Evolutionary conservation across 2,113 vertebrate genomes (phyloP), one percentile per base, ranked within the genome.

Genomic region (Cyphomyrus discorhynchus): DNA sequence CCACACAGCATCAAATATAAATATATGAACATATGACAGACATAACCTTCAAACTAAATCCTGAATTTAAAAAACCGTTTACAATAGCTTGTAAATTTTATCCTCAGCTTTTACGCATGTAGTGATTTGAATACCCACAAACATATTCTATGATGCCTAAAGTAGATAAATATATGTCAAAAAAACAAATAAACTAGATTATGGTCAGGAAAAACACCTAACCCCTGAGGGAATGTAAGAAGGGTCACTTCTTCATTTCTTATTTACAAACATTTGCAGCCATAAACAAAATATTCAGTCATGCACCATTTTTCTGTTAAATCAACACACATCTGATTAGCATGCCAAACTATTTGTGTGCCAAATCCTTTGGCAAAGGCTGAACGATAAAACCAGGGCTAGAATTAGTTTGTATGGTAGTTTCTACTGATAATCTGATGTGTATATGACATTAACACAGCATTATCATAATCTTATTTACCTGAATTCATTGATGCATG

Each of bases 41-140:
- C 58, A 21, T 31, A 84, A 13, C n/a, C 46, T 66, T 70, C 27
- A n/a, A 82, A 31, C 17, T 24, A 42, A 86, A 46, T 52, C 58
- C 24, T 86, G 47, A n/a, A 89, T 82, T 87, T 85, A 88, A 45
- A 88, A 58, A 24, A 74, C 2, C 42, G 88, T 39, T 91, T 94
- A 93, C 93, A 93, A 89, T 86, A 91, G 90, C 83, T 90, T 88
- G 92, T 89, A 88, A 89, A 88, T 89, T 91, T 93, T 92, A 91
- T 95, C 83, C 95, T 93, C 94, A 97, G 93, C 95, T 96, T 94
- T 91, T 93, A 91, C 92, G 66, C 88, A 88, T 84, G 52, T 56
- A 80, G 88, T 45, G 50, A 90, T 85, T 90, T 90, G 50, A 90
- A 89, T 62, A 35, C 50, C 88, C 70, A 89, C 86, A 91, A 49